phyloP scores from a whole-genome alignment of 2,113 vertebrate genomes.

The Amblyornis subalaris region DNA sequence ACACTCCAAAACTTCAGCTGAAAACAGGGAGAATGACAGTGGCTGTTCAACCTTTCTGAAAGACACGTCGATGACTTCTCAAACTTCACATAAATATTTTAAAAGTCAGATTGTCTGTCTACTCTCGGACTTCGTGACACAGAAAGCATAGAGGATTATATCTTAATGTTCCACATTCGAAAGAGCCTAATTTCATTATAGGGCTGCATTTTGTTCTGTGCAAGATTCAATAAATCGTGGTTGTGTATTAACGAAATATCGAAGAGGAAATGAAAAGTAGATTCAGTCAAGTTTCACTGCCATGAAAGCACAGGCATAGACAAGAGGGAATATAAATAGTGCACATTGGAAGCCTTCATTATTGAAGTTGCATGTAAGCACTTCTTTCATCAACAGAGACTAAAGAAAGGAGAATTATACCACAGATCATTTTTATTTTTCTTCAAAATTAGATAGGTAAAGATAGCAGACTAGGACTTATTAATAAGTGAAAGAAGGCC shows the following conservation, averaged over 20 bases:
- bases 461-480: conserved; percentile 44
- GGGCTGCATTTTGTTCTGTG: neutral
- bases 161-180: neutral
- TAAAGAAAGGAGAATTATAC: conserved; percentile 34
- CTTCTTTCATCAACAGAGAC: conserved; percentile 24
- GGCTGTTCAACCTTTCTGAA: neutral
- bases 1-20: neutral
- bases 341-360: conserved; percentile 15
- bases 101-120: neutral
- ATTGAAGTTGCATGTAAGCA: conserved; percentile 33
- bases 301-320: neutral
- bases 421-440: conserved; percentile 54
- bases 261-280: conserved; percentile 50
- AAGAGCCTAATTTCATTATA: neutral
- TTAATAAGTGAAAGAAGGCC: conserved; percentile 56
- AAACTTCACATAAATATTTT: neutral
- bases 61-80: neutral
- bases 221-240: conserved; percentile 7
- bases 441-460: conserved; percentile 49
- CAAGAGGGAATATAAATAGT: conserved; percentile 13
- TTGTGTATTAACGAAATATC: neutral
- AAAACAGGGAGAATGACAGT: neutral
- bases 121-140: neutral
- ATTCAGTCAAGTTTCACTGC: conserved; percentile 38
- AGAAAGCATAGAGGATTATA: neutral